phyloP scores from a whole-genome alignment of 2,797 vertebrate genomes.

The Ciconia nigra region DNA sequence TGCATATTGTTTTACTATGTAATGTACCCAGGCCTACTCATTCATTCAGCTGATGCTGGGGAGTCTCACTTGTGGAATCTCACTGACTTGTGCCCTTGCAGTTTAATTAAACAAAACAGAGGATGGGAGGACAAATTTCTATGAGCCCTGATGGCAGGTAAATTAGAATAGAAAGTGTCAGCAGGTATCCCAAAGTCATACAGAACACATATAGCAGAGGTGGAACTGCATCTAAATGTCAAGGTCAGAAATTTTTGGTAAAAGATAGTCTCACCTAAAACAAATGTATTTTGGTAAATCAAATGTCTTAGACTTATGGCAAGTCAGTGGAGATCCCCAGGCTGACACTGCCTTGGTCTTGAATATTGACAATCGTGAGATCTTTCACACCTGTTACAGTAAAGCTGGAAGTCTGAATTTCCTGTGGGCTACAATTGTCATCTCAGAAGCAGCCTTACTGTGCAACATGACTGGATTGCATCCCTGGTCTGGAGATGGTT shows the following conservation, averaged over 20 bases:
- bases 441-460: not conserved
- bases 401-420: not conserved
- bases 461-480: not conserved
- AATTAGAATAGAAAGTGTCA: not conserved
- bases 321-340: not conserved
- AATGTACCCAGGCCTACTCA: not conserved
- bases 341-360: not conserved
- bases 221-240: not conserved
- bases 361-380: rapidly evolving
- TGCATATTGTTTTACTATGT: not conserved
- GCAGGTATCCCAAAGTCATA: not conserved
- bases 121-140: not conserved
- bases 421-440: rapidly evolving
- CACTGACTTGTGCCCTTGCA: not conserved
- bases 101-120: not conserved
- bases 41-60: not conserved
- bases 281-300: not conserved
- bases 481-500: not conserved
- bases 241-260: not conserved
- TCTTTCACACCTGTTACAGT: not conserved
- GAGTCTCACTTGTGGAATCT: not conserved
- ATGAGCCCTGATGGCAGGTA: not conserved
- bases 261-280: not conserved
- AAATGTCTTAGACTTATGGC: not conserved
- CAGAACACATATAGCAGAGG: not conserved